Evolutionary conservation across 2,888 invertebrate genomes (phyloP).

Genomic region (Gnatocerus cornutus): DNA sequence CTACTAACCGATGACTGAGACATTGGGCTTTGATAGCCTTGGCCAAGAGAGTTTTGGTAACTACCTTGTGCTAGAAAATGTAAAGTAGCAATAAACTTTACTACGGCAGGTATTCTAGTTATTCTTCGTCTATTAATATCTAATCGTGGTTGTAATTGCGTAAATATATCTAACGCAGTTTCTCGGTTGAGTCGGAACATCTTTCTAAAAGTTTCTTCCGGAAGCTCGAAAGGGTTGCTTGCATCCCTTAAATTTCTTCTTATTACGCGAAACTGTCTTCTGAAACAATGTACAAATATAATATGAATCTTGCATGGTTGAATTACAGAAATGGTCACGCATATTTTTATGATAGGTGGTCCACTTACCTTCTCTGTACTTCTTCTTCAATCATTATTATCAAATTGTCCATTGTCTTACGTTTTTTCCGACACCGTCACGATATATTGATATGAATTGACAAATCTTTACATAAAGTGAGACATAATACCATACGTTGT

Average conservation of each 20-base stretch:
- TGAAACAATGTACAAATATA: no score
- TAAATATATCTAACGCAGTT: not conserved
- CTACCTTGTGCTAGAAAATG: slow-evolving; percentile 1
- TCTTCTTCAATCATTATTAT: no score
- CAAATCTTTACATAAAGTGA: no score
- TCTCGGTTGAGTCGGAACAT: not conserved
- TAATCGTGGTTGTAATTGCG: not conserved
- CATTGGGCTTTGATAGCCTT: not conserved
- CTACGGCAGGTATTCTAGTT: not conserved
- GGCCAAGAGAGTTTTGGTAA: not conserved
- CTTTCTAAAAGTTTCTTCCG: not conserved
- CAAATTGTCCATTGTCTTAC: no score
- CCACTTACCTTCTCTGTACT: no score
- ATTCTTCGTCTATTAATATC: not conserved
- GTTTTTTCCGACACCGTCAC: no score
- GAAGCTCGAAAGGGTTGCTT: not conserved
- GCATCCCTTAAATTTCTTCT: slow-evolving; percentile 9
- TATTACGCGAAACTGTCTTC: no score
- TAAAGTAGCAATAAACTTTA: not conserved
- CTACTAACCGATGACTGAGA: slow-evolving; percentile 6
- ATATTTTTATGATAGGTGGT: no score
- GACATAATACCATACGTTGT: no score
- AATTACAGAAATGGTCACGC: no score
- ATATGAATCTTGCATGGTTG: no score
- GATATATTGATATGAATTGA: no score